phyloP scores from a whole-genome alignment of 2,888 invertebrate species.

The Lobophora halterata region DNA sequence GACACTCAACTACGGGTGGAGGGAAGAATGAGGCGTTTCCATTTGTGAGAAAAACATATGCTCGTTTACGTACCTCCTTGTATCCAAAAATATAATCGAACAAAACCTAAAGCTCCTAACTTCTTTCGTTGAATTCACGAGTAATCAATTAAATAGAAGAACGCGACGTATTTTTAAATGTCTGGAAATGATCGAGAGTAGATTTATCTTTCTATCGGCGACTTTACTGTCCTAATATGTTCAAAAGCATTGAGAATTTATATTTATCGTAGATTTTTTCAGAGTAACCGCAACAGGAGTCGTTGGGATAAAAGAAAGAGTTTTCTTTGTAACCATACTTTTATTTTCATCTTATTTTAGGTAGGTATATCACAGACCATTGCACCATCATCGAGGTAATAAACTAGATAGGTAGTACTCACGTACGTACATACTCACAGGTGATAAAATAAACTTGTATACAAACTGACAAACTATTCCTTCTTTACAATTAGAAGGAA shows the following conservation, averaged over 20 bases:
- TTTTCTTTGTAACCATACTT: slow-evolving; percentile 64
- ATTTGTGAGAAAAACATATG: slow-evolving; percentile 25
- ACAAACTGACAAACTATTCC: slow-evolving; percentile 41
- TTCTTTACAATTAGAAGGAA: slow-evolving; percentile 46
- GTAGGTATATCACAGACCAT: slow-evolving; percentile 57
- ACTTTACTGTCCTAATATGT: too few species aligned
- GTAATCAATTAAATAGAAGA: too few species aligned
- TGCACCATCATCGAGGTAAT: slow-evolving; percentile 25
- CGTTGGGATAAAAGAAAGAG: slow-evolving; percentile 76
- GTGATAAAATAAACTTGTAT: slow-evolving; percentile 43
- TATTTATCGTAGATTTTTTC: too few species aligned
- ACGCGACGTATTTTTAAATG: too few species aligned
- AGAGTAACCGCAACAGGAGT: slow-evolving; percentile 44
- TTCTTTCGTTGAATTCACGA: too few species aligned
- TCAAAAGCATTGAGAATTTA: too few species aligned
- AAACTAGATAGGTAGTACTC: slow-evolving; percentile 46
- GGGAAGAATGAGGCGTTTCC: slow-evolving; percentile 33
- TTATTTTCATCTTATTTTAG: slow-evolving; percentile 57
- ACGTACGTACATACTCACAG: too few species aligned
- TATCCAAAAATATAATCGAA: slow-evolving; percentile 15
- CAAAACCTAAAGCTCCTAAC: slow-evolving; percentile 8
- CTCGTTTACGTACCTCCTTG: slow-evolving; percentile 39
- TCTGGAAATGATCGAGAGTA: too few species aligned
- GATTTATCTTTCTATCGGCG: too few species aligned
- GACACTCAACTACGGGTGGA: slow-evolving; percentile 53